Base-by-base conservation (phyloP, 2,888 invertebrate species). In the Clistopyga incitator region DNA sequence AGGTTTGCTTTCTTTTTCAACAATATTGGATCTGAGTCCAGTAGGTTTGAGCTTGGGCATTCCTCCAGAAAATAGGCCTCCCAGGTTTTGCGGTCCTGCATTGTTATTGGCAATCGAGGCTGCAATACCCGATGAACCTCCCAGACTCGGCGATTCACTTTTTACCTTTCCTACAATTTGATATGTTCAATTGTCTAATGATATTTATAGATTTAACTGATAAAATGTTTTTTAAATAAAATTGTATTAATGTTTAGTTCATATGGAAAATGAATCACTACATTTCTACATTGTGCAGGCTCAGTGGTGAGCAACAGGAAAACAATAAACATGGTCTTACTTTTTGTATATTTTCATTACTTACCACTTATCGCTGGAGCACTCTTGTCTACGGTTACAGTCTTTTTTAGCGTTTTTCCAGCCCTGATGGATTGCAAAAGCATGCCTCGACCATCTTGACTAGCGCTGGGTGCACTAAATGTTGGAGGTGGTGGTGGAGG, bases 321-420 rank as follows among this genome's bases (percentile, higher is more conserved):
- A 38, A 10, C 38, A 38, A 38, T 38, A 10, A 8, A 38, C 8
- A 38, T 2, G 38, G 38, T 38, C 10, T 1, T 38, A 10, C 10
- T 6, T 38, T 38, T 1, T 38, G 38, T 23, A 23, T 54, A 23
- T 20, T 6, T 54, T 23, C 11, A 59, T 74, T 80, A 88, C 93
- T 94, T 95, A 93, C 97, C 97, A 88, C 96, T 94, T 87, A 98
- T 94, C 70, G 95, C 92, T 0, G 98, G 98, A 72, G 95, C 96
- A 95, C 98, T 98, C 93, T 97, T 97, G 92, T 98, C 98, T 89
- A 97, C 96, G n/a, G 98, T 98, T 0, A 96, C 96, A 75, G 98
- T 95, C 94, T 98, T 98, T 93, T 97, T 98, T 86, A 98, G 94
- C 89, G 95, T 95, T 72, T 96, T 94, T 79, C 98, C 98, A 92